Base-by-base conservation (phyloP, 2,797 vertebrate genomes). In the Monodelphis domestica region DNA sequence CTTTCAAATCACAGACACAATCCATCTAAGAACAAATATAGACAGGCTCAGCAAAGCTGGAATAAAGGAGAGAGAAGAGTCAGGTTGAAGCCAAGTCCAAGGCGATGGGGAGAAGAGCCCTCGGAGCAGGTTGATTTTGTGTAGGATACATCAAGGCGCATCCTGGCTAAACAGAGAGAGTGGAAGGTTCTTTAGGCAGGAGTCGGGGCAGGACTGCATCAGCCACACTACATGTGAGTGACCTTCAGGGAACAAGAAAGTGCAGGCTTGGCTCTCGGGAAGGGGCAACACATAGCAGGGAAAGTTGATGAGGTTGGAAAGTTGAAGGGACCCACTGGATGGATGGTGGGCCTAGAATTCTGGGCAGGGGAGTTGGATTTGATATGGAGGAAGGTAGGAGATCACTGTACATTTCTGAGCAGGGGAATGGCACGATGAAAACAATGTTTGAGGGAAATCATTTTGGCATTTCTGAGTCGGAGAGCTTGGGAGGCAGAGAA, bases 271-370 rank as follows among this genome's bases (percentile, higher is more conserved):
- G 52, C 15, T 84, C 26, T 30, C 6, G 11, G 1, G 45, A 45
- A 0, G 4, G 33, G 0, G 2, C 50, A 33, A n/a, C 26, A 5
- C 53, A 9, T 21, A 11, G 26, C 4, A 55, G 53, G 24, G 30
- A 14, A 54, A 26, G 89, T 10, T 11, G 1, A 4, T 12, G 12
- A 52, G 50, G 51, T 70, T 54, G 55, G 53, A 59, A 54, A 55
- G 17, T 50, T 33, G 84, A 54, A 50, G 6, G 89, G 33, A 53
- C 53, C 54, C 56, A 54, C 88, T 89, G 14, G 90, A 88, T 89
- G 14, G 90, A 88, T 57, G 70, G 88, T 0, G 12, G 89, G 55
- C 88, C 57, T 54, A 45, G 70, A 26, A 84, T 84, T 84, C 70
- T 84, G 33, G 21, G 38, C 1, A 3, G 70, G 50, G 70, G 38